These are phyloP conservation scores for Baryphthengus martii DNA, from an alignment of 2,113 vertebrate genomes.

Conservation along the genomic window DNA sequence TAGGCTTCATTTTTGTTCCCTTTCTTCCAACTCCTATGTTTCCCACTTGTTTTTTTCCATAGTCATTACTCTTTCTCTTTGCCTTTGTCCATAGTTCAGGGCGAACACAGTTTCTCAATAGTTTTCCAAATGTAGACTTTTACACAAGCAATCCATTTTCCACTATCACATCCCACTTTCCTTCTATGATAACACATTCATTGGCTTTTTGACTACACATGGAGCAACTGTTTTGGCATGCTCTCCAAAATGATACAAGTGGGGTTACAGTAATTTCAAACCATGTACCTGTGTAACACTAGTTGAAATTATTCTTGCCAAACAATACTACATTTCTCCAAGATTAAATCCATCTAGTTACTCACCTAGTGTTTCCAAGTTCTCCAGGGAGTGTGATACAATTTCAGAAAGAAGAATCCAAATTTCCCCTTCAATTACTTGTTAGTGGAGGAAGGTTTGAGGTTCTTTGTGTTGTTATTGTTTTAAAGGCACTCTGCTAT, in stretches of 20 bases:
- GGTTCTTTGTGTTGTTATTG: neutral
- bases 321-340: neutral
- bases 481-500: neutral
- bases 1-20: neutral
- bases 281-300: neutral
- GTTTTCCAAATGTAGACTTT: neutral
- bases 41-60: neutral
- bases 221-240: neutral
- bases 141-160: neutral
- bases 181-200: accelerated
- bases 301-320: neutral
- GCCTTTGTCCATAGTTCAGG: neutral
- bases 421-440: neutral
- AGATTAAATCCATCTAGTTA: neutral
- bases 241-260: neutral
- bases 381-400: neutral
- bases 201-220: neutral
- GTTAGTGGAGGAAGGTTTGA: neutral
- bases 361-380: neutral
- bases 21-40: neutral
- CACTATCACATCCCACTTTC: neutral
- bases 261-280: neutral
- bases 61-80: neutral
- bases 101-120: neutral
- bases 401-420: neutral